These are phyloP conservation scores for Catharus fuscescens DNA, from an alignment of 2,113 vertebrate genomes.

Conservation along the genomic window DNA sequence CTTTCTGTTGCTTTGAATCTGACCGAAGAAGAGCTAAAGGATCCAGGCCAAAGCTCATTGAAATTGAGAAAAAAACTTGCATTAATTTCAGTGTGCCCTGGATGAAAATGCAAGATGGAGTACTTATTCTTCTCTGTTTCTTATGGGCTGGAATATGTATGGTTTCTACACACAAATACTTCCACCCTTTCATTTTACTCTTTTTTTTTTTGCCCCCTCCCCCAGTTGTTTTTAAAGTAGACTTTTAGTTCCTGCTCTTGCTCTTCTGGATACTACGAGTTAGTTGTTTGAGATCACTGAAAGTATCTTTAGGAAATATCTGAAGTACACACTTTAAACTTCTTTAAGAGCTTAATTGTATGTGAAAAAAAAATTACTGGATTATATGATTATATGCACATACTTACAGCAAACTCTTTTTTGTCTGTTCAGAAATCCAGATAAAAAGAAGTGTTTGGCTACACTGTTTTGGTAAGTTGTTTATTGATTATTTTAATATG, in stretches of 20 bases:
- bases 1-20: slow-evolving; percentile 25
- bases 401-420: slow-evolving; percentile 15
- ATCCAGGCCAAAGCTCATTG: neutral
- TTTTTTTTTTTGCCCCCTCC: neutral
- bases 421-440: slow-evolving; percentile 48
- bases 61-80: neutral
- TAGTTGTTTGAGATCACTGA: neutral
- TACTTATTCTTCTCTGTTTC: neutral
- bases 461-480: slow-evolving; percentile 33
- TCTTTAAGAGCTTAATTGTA: neutral
- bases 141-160: neutral
- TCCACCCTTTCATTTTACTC: neutral
- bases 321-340: neutral
- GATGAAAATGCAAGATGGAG: neutral
- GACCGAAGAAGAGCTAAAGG: neutral
- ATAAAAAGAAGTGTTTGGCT: slow-evolving; percentile 26
- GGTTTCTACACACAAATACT: neutral
- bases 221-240: neutral
- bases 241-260: neutral
- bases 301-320: neutral
- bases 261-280: neutral
- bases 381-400: neutral
- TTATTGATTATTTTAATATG: neutral
- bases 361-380: neutral
- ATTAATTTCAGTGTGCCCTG: neutral